Conservation (phyloP, 1,140 invertebrate species). For the Scaptomyza graminum region DNA sequence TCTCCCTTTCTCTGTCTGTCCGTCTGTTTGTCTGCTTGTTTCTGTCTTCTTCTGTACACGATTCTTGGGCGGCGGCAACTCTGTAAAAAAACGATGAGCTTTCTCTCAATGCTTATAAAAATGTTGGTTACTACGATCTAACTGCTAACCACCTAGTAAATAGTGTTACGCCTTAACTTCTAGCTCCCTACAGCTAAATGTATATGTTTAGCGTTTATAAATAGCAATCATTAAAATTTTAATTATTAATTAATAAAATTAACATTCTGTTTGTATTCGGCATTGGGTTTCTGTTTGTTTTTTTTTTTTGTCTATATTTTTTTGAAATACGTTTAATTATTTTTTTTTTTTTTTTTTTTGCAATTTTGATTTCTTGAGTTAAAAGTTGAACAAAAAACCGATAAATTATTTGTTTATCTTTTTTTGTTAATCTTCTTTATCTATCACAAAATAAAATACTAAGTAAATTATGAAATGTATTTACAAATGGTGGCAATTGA, state of each 20-base stretch:
- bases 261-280: constrained; percentile 25
- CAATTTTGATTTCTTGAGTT: constrained; percentile 14
- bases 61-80: constrained; percentile 47
- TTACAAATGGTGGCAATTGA: constrained; percentile 27
- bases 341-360: neutral
- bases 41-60: constrained; percentile 22
- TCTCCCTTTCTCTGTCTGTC: no score
- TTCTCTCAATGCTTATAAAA: constrained; percentile 30
- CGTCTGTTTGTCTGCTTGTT: neutral
- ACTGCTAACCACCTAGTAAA: constrained; percentile 32
- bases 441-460: constrained; percentile 79
- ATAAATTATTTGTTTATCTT: constrained; percentile 1
- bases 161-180: constrained; percentile 24
- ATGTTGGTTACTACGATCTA: constrained; percentile 28
- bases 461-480: constrained; percentile 53
- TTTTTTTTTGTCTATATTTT: no score
- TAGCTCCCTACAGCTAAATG: constrained; percentile 35
- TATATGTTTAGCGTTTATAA: constrained; percentile 64
- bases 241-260: constrained; percentile 35
- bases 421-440: constrained; percentile 22
- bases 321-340: no score
- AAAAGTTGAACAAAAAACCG: constrained; percentile 7
- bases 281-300: no score
- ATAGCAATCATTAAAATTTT: constrained; percentile 54
- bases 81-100: constrained; percentile 32